phyloP scores from a whole-genome alignment of 53 echinoderm and acorn worm genomes.

The Crossaster papposus region DNA sequence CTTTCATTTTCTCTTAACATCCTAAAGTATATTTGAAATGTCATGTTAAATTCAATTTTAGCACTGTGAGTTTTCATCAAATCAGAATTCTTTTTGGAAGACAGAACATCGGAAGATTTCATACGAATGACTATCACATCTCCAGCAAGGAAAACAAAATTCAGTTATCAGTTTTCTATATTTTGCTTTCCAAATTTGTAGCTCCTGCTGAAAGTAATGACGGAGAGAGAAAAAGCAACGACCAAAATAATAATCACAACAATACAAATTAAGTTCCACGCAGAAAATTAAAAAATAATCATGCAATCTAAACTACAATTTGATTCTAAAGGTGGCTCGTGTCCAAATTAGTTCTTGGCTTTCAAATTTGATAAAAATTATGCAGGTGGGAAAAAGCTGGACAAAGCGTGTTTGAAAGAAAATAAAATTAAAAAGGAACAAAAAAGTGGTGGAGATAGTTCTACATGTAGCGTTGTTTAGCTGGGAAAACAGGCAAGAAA shows the following conservation, averaged over 20 bases:
- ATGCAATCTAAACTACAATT: background rate
- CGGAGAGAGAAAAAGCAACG: background rate
- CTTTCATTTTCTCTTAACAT: no score
- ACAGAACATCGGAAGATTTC: background rate
- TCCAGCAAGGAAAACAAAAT: background rate
- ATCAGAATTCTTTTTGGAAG: background rate
- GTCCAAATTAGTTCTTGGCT: conserved; percentile 17
- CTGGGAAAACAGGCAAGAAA: background rate
- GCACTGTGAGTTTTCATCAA: no score
- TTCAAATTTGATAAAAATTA: conserved; percentile 20
- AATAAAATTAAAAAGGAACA: no score
- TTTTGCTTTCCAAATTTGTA: background rate
- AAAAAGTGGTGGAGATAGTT: background rate
- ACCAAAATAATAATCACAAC: background rate
- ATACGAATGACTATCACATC: background rate
- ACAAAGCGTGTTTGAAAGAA: background rate
- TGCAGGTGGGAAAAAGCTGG: background rate
- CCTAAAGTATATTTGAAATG: no score
- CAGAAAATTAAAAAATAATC: background rate
- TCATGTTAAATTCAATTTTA: no score
- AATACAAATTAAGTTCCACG: background rate
- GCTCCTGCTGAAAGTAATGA: background rate
- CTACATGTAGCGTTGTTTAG: background rate
- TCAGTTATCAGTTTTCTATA: background rate
- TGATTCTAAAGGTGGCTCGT: background rate